Evolutionary conservation across 2,113 vertebrate species (phyloP).

Genomic region (Amazona guildingii): DNA sequence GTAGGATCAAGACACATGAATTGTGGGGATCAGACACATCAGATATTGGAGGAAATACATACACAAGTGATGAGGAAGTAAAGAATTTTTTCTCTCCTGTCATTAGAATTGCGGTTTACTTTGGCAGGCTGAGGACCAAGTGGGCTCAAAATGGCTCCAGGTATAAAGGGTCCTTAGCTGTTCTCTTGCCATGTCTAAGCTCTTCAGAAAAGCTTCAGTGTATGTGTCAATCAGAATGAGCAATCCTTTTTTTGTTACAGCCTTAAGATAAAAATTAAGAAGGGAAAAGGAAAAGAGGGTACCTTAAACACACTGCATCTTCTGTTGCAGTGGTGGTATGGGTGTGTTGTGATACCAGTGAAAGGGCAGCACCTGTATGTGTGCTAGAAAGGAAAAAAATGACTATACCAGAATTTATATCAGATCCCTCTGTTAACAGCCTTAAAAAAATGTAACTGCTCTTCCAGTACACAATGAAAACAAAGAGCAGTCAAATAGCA

Average conservation of each 20-base stretch:
- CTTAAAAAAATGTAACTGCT: not conserved
- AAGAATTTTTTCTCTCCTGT: not conserved
- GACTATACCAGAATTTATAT: not conserved
- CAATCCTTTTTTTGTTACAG: conserved; percentile 9
- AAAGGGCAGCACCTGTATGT: not conserved
- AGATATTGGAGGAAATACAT: not conserved
- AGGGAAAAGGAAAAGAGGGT: not conserved
- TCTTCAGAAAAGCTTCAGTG: not conserved
- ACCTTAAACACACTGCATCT: not conserved
- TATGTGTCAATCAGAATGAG: not conserved
- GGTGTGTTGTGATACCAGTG: not conserved
- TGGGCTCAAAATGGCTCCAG: not conserved
- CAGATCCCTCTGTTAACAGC: not conserved
- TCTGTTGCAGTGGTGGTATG: not conserved
- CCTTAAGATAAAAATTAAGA: conserved; percentile 10
- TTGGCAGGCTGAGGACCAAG: not conserved
- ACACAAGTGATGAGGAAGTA: not conserved
- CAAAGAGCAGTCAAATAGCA: not conserved
- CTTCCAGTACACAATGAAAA: conserved; percentile 8
- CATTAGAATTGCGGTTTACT: not conserved
- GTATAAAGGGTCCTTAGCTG: not conserved
- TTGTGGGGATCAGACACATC: rapidly evolving
- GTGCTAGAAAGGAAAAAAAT: not conserved
- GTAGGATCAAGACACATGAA: not conserved
- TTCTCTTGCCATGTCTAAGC: not conserved